Evolutionary conservation across 2,113 vertebrate genomes (phyloP).

Genomic region (Zootoca vivipara): DNA sequence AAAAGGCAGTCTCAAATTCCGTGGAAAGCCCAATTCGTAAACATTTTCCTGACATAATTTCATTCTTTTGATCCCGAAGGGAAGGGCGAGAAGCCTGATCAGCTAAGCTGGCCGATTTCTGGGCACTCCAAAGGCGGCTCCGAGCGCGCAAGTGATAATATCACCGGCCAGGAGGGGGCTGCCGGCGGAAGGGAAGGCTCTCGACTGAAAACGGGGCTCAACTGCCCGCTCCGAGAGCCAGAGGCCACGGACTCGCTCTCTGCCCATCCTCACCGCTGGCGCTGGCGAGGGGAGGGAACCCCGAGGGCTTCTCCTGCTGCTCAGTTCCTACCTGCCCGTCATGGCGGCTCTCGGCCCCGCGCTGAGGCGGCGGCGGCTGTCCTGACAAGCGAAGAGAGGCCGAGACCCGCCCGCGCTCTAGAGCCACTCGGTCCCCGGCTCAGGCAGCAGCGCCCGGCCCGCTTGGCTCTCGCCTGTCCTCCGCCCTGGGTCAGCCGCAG

Average conservation of each 20-base stretch:
- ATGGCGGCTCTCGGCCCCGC: conserved; percentile 41
- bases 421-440: neutral
- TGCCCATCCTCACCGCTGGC: neutral
- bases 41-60: too few relatives aligned
- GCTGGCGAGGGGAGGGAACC: neutral
- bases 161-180: neutral
- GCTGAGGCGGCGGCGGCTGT: neutral
- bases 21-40: too few relatives aligned
- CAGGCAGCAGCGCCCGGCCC: neutral
- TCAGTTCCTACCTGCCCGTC: conserved; percentile 65
- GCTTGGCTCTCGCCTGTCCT: neutral
- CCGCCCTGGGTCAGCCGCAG: conserved; percentile 27
- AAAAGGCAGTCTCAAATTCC: too few relatives aligned
- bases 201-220: neutral
- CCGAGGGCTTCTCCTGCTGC: neutral
- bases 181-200: neutral
- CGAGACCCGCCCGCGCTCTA: neutral
- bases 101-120: too few relatives aligned
- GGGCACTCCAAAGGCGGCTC: neutral
- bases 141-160: too few relatives aligned
- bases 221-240: neutral
- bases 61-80: neutral
- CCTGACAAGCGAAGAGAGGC: neutral
- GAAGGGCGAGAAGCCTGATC: neutral
- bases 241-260: neutral